Base-by-base conservation (phyloP, 2,113 vertebrate species). In the Ptilorrhoa leucosticta region DNA sequence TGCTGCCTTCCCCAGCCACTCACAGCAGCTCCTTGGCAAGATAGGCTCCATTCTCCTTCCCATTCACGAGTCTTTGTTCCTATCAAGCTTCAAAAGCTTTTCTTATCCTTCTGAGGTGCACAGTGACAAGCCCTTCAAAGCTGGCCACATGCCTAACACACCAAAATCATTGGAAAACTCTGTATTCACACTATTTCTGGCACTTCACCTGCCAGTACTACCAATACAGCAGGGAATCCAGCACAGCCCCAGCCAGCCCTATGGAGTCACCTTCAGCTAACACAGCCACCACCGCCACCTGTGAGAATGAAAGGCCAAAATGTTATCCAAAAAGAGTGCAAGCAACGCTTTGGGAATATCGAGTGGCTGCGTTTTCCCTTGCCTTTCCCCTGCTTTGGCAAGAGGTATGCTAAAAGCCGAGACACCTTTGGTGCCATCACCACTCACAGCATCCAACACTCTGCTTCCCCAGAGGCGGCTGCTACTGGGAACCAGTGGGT, bases 1-100 rank as follows among this genome's bases (percentile, higher is more conserved):
- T 11, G 1, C 28, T 35, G 44, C 57, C 80, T 63, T 71, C 35
- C 20, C 45, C 57, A 75, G 75, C 33, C 14, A 4, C 37, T 48
- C 39, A 1, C 2, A 18, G 5, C 35, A 10, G 18, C 54, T 45
- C 64, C 64, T 69, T 6, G 0, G 16, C 27, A 19, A 44, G 31
- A n/a, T 15, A 7, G 0, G 0, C 10, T 13, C 30, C 3, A 0
- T 33, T 57, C 31, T 79, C 42, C 54, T 42, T 28, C 35, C 33
- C 12, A 0, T 37, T n/a, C 8, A 1, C 22, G 9, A 48, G 7
- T 33, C n/a, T 6, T 53, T 57, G 54, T 3, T 83, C 39, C 60
- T 37, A 33, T 13, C 40, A 17, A 50, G 33, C 42, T 65, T 83
- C 27, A 48, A 70, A 77, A 81, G 22, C 31, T 77, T 83, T 51